A percentile compares a stretch with the other conserved stretches of the same genome.
Evolutionary conservation across 2,888 invertebrate species (phyloP).

Genomic region (Campopleginae sp.): DNA sequence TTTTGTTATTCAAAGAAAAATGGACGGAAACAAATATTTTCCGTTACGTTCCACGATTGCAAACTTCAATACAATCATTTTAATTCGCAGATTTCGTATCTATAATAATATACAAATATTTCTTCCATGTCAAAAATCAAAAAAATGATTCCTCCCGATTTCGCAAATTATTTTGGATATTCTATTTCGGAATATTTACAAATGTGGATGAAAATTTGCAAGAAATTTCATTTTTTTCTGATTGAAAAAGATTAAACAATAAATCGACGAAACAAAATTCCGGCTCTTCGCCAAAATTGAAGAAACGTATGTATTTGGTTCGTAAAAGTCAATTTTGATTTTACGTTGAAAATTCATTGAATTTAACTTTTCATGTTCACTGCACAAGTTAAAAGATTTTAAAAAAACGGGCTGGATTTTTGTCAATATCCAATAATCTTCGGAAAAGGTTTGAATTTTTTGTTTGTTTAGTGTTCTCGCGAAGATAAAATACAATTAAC

Average conservation of each 20-base stretch:
- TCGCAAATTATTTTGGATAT: not conserved
- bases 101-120: not conserved
- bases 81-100: not conserved
- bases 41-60: not conserved
- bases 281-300: not conserved
- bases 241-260: not conserved
- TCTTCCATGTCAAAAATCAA: not conserved
- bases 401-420: not conserved
- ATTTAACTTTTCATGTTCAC: slow-evolving; percentile 5
- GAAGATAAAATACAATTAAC: slow-evolving; percentile 1
- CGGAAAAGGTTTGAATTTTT: not conserved
- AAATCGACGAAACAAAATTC: not conserved
- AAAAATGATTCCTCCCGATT: not conserved
- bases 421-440: not conserved
- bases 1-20: not conserved
- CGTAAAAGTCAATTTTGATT: not conserved
- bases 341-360: not conserved
- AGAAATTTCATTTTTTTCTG: not conserved
- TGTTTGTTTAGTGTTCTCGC: not conserved
- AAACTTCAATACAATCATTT: not conserved
- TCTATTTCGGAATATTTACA: not conserved
- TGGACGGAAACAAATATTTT: not conserved
- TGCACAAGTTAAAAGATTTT: not conserved
- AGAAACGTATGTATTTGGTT: not conserved
- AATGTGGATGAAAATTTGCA: not conserved